Percentiles rank a stretch among this genome's conserved stretches.
Conservation (phyloP, 2,888 invertebrate genomes). For the Mongoloraphidia duomilia region DNA sequence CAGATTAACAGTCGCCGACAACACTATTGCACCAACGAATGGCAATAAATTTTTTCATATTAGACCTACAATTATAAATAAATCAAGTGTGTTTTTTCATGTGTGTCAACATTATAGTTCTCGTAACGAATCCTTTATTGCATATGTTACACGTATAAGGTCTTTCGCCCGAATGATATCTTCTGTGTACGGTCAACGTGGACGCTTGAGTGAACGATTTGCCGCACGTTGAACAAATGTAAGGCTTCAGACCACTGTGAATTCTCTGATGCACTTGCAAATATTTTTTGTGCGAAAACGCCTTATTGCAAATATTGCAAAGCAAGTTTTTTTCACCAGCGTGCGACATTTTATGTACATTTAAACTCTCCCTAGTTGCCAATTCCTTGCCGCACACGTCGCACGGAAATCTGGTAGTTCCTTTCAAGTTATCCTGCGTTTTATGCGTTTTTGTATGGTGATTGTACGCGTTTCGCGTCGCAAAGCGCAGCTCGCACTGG, state of each 20-base stretch:
- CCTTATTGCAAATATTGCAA: conserved; percentile 15
- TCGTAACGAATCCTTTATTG: conserved; percentile 5
- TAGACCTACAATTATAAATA: neutral
- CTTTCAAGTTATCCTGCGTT: neutral
- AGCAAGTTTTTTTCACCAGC: conserved; percentile 1
- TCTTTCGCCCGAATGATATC: conserved; percentile 7
- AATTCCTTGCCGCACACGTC: conserved; percentile 6
- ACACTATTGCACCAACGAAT: neutral
- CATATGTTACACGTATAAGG: conserved; percentile 6
- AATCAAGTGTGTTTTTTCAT: conserved; percentile 6
- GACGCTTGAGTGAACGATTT: conserved; percentile 28
- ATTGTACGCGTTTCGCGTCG: conserved; percentile 28
- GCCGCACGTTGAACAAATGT: conserved; percentile 5
- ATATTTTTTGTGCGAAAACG: conserved; percentile 9
- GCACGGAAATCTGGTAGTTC: neutral
- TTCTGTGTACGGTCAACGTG: conserved; percentile 18
- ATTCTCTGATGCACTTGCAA: conserved; percentile 8
- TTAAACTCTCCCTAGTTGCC: conserved; percentile 4
- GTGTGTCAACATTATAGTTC: conserved; percentile 6
- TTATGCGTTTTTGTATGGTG: conserved; percentile 17
- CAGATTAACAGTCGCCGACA: neutral
- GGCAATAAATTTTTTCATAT: neutral
- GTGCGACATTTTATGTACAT: neutral
- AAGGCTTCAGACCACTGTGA: conserved; percentile 16
- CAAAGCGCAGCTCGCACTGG: conserved; percentile 27